Conservation (phyloP, 2,888 invertebrate genomes). For the Hermaeophaga mercurialis region DNA sequence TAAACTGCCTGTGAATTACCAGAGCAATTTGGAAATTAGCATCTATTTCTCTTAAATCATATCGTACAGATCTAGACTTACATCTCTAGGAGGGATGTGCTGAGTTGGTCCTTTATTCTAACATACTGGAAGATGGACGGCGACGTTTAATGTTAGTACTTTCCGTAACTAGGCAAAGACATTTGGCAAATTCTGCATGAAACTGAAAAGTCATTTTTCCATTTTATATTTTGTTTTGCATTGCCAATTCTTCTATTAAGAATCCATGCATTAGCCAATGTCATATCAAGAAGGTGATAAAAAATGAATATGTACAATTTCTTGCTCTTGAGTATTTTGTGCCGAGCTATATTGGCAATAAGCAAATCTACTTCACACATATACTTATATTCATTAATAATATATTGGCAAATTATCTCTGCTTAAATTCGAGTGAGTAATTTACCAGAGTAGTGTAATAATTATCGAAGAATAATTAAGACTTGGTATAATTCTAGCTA, state of each 20-base stretch:
- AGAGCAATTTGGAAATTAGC: neutral
- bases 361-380: too few species aligned
- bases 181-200: neutral
- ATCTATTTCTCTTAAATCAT: neutral
- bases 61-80: slow-evolving; percentile 1
- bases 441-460: too few species aligned
- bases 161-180: neutral
- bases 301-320: neutral
- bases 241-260: neutral
- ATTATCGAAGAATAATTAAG: too few species aligned
- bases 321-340: neutral
- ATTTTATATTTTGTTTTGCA: neutral
- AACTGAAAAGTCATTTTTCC: neutral
- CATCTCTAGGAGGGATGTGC: slow-evolving; percentile 7
- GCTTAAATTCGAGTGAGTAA: too few species aligned
- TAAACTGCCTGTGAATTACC: neutral
- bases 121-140: neutral
- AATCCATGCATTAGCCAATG: slow-evolving; percentile 6
- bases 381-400: too few species aligned
- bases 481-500: too few species aligned
- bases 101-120: slow-evolving; percentile 3
- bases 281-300: neutral
- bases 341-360: too few species aligned
- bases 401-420: too few species aligned
- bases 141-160: neutral